Conservation (phyloP, 92 coral and sea anemone genomes). For the Porites lobata region DNA sequence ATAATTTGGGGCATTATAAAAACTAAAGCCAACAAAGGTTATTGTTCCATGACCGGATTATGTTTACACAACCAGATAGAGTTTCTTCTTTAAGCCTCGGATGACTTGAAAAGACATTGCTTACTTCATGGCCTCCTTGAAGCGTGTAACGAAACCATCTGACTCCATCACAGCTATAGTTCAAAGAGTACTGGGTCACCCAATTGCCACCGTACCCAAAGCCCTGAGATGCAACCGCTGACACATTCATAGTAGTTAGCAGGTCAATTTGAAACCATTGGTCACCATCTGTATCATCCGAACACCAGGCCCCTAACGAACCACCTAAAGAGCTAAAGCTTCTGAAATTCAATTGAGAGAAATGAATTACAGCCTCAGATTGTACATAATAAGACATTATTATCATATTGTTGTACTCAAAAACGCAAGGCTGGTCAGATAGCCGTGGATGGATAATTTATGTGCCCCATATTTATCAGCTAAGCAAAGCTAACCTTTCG, state of each 20-base stretch:
- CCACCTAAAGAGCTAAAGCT: slow-evolving; percentile 59
- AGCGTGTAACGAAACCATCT: slow-evolving; percentile 20
- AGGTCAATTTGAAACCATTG: slow-evolving; percentile 82
- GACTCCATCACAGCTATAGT: slow-evolving; percentile 85
- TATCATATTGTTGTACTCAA: too few species aligned
- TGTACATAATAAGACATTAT: too few species aligned
- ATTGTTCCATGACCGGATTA: too few species aligned
- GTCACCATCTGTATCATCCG: slow-evolving; percentile 41
- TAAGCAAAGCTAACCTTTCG: too few species aligned
- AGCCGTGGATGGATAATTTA: too few species aligned
- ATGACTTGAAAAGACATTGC: neutral
- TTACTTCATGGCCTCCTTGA: slow-evolving; percentile 34
- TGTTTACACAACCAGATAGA: too few species aligned
- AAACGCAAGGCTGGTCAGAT: too few species aligned
- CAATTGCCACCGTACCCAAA: slow-evolving; percentile 67
- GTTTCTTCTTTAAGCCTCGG: too few species aligned
- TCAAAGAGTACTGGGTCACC: slow-evolving; percentile 78
- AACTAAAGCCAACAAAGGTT: too few species aligned
- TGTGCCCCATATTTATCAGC: too few species aligned
- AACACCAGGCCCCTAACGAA: slow-evolving; percentile 87
- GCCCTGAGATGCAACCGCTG: slow-evolving; percentile 86
- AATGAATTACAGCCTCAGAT: too few species aligned
- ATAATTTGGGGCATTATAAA: too few species aligned
- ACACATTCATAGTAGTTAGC: slow-evolving; percentile 67
- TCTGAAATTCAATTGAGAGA: slow-evolving; percentile 21